phyloP scores from a whole-genome alignment of 2,797 vertebrate genomes.

The Denticeps clupeoides region DNA sequence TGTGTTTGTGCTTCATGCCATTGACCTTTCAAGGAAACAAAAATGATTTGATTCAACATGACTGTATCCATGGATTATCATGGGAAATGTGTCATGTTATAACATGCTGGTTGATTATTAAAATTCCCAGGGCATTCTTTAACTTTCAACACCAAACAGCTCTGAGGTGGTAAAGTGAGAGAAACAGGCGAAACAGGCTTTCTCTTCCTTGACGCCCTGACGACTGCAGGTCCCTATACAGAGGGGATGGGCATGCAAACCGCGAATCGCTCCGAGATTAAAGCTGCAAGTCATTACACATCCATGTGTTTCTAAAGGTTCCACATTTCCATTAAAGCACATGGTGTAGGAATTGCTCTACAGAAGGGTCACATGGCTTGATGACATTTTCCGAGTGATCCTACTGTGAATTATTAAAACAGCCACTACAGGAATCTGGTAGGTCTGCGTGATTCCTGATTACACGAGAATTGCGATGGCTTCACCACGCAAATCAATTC shows the following conservation, averaged over 20 bases:
- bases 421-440: no score
- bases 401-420: no score
- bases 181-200: constrained; percentile 41
- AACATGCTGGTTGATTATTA: constrained; percentile 36
- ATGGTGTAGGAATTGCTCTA: no score
- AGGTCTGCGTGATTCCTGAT: no score
- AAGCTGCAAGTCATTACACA: neutral
- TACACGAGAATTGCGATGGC: no score
- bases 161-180: constrained; percentile 21
- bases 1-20: no score
- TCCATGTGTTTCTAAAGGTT: no score
- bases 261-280: neutral
- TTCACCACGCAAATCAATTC: no score
- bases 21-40: no score
- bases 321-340: no score
- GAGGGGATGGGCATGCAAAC: constrained; percentile 21
- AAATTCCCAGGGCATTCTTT: constrained; percentile 31
- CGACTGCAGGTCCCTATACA: constrained; percentile 26
- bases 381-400: no score
- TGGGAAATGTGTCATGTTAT: constrained; percentile 30
- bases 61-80: constrained; percentile 29
- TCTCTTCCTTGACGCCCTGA: constrained; percentile 20
- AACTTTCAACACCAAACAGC: constrained; percentile 29
- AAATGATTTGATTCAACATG: constrained; percentile 26
- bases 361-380: no score